phyloP scores from a whole-genome alignment of 2,888 invertebrate genomes.

The Oxyscelio sp. region DNA sequence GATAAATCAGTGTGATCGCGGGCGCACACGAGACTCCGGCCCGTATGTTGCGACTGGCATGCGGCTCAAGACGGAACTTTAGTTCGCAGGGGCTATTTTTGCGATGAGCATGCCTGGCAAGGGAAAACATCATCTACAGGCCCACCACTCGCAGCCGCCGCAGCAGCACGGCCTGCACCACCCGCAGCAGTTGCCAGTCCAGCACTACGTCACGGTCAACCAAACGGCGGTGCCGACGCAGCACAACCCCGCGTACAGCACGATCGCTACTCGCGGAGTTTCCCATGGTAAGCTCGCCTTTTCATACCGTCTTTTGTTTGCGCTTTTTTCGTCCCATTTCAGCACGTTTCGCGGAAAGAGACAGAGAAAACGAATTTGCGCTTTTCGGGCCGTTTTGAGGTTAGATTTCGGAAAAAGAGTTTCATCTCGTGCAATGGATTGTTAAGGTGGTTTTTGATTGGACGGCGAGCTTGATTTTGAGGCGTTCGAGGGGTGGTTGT shows the following conservation, averaged over 20 bases:
- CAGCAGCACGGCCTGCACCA: constrained; percentile 52
- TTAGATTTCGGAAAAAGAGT: no score
- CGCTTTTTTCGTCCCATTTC: no score
- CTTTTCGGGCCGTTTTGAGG: no score
- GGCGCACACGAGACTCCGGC: constrained; percentile 7
- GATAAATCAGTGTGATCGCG: constrained; percentile 10
- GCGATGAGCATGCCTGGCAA: constrained; percentile 69
- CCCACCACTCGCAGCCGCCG: constrained; percentile 33
- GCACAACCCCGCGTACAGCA: constrained; percentile 38
- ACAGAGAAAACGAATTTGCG: no score
- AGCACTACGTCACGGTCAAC: constrained; percentile 39
- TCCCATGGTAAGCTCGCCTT: constrained; percentile 57
- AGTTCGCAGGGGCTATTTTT: constrained; percentile 56
- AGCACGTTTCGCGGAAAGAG: no score
- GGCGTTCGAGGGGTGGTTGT: no score
- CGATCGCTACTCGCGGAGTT: constrained; percentile 40
- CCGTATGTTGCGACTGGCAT: constrained; percentile 64
- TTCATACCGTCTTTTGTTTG: no score
- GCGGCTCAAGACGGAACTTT: constrained; percentile 48
- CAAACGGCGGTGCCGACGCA: constrained; percentile 18
- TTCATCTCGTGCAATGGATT: no score
- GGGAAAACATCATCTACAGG: constrained; percentile 53
- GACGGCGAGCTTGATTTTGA: no score
- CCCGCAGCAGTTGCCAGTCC: constrained; percentile 32
- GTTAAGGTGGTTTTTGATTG: no score